Evolutionary conservation across 1,140 invertebrate genomes (phyloP).

Genomic region (Pantala flavescens): DNA sequence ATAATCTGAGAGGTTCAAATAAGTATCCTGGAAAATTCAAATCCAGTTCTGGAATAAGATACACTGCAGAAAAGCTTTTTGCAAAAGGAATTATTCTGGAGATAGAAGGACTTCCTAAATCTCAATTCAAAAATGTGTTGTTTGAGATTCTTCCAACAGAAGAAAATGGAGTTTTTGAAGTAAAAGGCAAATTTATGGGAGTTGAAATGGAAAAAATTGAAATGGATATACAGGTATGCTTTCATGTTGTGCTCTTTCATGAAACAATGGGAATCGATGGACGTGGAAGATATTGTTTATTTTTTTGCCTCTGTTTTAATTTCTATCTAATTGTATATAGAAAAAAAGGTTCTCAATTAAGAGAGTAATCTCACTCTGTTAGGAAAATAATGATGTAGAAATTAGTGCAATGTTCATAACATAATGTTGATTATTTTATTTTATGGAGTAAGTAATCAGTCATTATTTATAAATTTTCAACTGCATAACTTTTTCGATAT

Average conservation of each 20-base stretch:
- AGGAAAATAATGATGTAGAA: too few relatives aligned
- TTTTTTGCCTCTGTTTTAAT: neutral
- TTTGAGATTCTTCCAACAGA: conserved; percentile 66
- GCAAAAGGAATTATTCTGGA: conserved; percentile 66
- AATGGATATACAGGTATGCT: conserved; percentile 50
- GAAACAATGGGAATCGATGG: too few relatives aligned
- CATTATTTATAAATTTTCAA: too few relatives aligned
- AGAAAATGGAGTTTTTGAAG: conserved; percentile 55
- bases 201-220: conserved; percentile 66
- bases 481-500: too few relatives aligned
- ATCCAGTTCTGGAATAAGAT: conserved; percentile 53
- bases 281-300: too few relatives aligned
- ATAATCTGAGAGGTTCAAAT: conserved; percentile 14
- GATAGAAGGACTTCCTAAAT: conserved; percentile 53
- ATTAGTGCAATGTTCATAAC: too few relatives aligned
- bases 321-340: conserved; percentile 4
- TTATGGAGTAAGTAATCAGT: too few relatives aligned
- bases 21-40: conserved; percentile 42
- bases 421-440: too few relatives aligned
- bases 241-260: conserved; percentile 17
- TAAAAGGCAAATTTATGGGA: conserved; percentile 70
- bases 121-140: conserved; percentile 63
- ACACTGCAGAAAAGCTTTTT: conserved; percentile 57
- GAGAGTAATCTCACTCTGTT: too few relatives aligned
- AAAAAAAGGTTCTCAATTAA: too few relatives aligned